Conservation (phyloP, 1,140 invertebrate genomes). For the Dreissena rostriformis region DNA sequence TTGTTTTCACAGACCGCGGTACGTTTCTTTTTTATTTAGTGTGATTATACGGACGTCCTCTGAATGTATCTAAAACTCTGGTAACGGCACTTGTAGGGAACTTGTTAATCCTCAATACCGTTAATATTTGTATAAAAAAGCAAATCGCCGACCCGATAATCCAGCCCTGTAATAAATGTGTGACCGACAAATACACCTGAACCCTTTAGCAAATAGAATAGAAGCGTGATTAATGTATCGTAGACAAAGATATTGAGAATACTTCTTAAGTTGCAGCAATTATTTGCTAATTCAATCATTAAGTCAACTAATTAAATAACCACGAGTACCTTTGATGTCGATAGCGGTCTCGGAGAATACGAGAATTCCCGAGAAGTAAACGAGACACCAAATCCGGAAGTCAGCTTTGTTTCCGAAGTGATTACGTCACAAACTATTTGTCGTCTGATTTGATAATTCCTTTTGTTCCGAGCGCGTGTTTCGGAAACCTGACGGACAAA, state of each 20-base stretch:
- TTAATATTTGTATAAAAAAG: background rate
- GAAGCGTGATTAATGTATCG: conserved; percentile 47
- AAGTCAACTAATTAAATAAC: conserved; percentile 49
- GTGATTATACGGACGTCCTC: background rate
- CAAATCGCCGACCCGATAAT: background rate
- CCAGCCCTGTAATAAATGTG: background rate
- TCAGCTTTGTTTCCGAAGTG: background rate
- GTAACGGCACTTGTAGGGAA: background rate
- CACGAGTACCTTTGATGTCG: conserved; percentile 40
- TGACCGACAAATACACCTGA: conserved; percentile 22
- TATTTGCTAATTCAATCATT: conserved; percentile 56
- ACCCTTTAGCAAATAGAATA: conserved; percentile 31
- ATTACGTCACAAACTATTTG: background rate
- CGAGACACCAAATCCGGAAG: background rate
- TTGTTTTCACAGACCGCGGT: no score
- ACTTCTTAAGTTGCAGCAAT: conserved; percentile 36
- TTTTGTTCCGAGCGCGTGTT: background rate
- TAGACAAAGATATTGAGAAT: background rate
- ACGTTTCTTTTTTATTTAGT: background rate
- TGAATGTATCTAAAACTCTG: background rate
- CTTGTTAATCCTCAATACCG: conserved; percentile 21
- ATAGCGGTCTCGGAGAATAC: conserved; percentile 10
- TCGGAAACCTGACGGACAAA: background rate
- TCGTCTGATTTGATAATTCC: background rate
- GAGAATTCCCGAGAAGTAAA: conserved; percentile 24